Conservation (phyloP, 2,113 vertebrate genomes). For the Pleuronectes platessa region DNA sequence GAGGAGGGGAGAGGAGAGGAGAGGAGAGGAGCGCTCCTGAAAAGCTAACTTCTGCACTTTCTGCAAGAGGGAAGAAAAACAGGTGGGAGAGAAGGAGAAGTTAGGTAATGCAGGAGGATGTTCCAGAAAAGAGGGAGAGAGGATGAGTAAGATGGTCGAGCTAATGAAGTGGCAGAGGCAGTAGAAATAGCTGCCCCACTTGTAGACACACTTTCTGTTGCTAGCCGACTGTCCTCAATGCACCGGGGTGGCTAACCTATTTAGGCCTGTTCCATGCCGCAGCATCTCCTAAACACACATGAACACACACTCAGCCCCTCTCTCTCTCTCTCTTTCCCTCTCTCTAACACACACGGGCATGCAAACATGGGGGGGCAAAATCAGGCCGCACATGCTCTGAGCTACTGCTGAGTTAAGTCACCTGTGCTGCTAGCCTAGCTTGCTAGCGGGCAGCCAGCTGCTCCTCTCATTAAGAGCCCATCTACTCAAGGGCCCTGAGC, state of each 20-base stretch:
- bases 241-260: slow-evolving; percentile 78
- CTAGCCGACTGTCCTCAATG: slow-evolving; percentile 77
- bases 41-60: slow-evolving; percentile 39
- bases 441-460: slow-evolving; percentile 81
- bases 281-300: slow-evolving; percentile 7
- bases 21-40: neutral
- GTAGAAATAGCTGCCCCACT: slow-evolving; percentile 88
- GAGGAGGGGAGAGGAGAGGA: neutral
- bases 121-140: slow-evolving; percentile 54
- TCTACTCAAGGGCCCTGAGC: slow-evolving; percentile 66
- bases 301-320: neutral
- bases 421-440: slow-evolving; percentile 75
- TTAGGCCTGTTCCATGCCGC: slow-evolving; percentile 53
- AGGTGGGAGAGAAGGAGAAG: slow-evolving; percentile 14
- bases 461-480: slow-evolving; percentile 78
- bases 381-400: slow-evolving; percentile 75
- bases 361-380: slow-evolving; percentile 53
- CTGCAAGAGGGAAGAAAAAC: slow-evolving; percentile 7
- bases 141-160: slow-evolving; percentile 75
- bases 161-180: slow-evolving; percentile 78
- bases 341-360: slow-evolving; percentile 28
- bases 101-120: slow-evolving; percentile 45
- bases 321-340: neutral
- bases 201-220: slow-evolving; percentile 82
- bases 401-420: slow-evolving; percentile 79